Base-by-base conservation (phyloP, 2,797 vertebrate genomes). In the Pampus argenteus region DNA sequence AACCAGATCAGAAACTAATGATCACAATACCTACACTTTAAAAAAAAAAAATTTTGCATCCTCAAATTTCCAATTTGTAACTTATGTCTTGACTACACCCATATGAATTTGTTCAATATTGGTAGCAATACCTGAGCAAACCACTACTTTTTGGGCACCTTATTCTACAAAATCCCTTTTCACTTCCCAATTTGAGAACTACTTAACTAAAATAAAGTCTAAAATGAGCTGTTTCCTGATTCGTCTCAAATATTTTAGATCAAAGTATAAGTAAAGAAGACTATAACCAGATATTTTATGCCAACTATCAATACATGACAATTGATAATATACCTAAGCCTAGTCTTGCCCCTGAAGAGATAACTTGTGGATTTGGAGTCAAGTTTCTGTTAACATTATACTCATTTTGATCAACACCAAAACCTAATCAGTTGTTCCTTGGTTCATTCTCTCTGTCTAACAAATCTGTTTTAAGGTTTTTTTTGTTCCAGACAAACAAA, bases 391-490 rank as follows among this genome's bases (percentile, higher is more conserved):
- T 9, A 29, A 6, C 14, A 44, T 55, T 36, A 26, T 2, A 59
- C 31, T 50, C 17, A 44, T 44, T 18, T 44, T 17, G 6, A 36
- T 36, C 34, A 13, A 36, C 34, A 44, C 48, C 20, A 17, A 22
- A 68, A 42, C 45, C 22, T 50, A 45, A 66, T 45, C 22, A 18
- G 4, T 11, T 59, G 8, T 8, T 47, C 29, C 55, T 18, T 73
- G 25, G 9, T 18, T 34, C 9, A 10, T 18, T 7, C 13, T 47
- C 25, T 42, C 38, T 64, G 10, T 80, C 55, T 42, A 60, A 29
- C 25, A 62, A 82, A 61, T 66, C 23, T 69, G 66, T 64, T 76
- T 68, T 65, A 68, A 44, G 50, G 55, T 74, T 59, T 76, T 61
- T 79, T 74, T 69, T 73, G 56, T 64, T 66, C 36, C 47, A 42